Percentiles rank a stretch among this genome's conserved stretches.
These are phyloP conservation scores for Ctenosaura bakeri DNA, from an alignment of 2,797 vertebrate species.

Conservation along the genomic window DNA sequence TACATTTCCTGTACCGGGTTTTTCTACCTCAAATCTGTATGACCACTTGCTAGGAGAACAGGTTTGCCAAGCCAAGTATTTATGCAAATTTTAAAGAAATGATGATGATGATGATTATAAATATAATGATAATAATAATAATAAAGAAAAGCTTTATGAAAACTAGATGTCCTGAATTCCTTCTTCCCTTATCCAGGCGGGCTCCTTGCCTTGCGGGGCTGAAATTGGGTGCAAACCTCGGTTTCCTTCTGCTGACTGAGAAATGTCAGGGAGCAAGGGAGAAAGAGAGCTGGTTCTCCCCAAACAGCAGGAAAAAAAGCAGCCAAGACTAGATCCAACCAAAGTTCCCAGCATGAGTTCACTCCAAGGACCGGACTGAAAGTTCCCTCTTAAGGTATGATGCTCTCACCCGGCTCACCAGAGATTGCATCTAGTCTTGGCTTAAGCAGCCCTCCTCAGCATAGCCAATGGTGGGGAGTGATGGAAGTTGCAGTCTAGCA, in stretches of 20 bases:
- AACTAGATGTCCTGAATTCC: slow-evolving; percentile 15
- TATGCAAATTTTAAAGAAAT: slow-evolving; percentile 74
- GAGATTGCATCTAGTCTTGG: too few relatives aligned
- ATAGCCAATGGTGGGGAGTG: too few relatives aligned
- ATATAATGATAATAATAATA: slow-evolving; percentile 14
- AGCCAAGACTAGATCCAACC: not conserved
- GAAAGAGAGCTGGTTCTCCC: not conserved
- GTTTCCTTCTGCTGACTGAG: not conserved
- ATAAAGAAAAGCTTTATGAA: slow-evolving; percentile 76
- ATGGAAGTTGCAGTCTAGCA: too few relatives aligned
- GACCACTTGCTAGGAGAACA: slow-evolving; percentile 79
- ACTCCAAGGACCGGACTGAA: not conserved
- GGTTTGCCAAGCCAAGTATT: slow-evolving; percentile 77
- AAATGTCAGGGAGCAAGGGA: not conserved
- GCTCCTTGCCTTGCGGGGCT: not conserved
- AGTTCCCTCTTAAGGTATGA: not conserved
- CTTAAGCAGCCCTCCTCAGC: too few relatives aligned
- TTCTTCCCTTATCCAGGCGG: not conserved
- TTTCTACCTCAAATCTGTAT: slow-evolving; percentile 84
- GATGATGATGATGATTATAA: not conserved
- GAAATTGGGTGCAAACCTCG: too few relatives aligned
- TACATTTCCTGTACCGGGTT: slow-evolving; percentile 75
- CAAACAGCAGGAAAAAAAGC: not conserved
- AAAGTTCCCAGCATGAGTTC: not conserved
- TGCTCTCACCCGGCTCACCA: too few relatives aligned